phyloP scores from a whole-genome alignment of 2,888 invertebrate genomes.

The Marasmarcha lunaedactyla region DNA sequence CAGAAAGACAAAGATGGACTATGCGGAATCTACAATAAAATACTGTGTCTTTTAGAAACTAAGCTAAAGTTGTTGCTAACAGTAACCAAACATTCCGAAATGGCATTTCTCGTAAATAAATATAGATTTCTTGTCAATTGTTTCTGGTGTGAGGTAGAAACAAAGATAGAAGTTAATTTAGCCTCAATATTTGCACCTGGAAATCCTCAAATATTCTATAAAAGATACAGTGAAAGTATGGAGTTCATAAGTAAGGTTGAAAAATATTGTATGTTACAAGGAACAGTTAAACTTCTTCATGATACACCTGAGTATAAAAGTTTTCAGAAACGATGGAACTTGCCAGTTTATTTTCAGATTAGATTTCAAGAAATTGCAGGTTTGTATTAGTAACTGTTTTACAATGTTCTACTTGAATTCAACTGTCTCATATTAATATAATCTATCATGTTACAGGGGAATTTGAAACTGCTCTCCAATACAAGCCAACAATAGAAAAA shows the following conservation, averaged over 20 bases:
- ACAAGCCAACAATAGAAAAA: constrained; percentile 30
- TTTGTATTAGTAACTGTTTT: constrained; percentile 15
- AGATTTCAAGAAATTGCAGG: constrained; percentile 94
- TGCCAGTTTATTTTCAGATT: constrained; percentile 97
- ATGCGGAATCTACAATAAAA: constrained; percentile 77
- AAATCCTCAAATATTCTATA: constrained; percentile 89
- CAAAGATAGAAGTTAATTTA: constrained; percentile 82
- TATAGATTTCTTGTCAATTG: constrained; percentile 78
- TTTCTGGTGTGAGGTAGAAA: constrained; percentile 89
- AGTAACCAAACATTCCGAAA: constrained; percentile 63
- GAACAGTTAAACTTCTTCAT: constrained; percentile 71
- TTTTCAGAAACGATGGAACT: constrained; percentile 90
- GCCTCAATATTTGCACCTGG: constrained; percentile 91
- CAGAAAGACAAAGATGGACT: constrained; percentile 74
- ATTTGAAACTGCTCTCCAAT: constrained; percentile 28
- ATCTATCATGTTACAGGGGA: background rate
- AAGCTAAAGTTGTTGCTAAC: constrained; percentile 71
- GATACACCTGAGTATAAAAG: constrained; percentile 79
- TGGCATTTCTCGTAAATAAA: constrained; percentile 45
- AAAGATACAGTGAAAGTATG: constrained; percentile 83
- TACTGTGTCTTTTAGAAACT: constrained; percentile 78
- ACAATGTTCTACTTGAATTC: background rate
- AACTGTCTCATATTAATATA: background rate
- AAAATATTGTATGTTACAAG: constrained; percentile 69
- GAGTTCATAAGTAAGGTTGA: constrained; percentile 81